A percentile compares a stretch with the other conserved stretches of the same genome.
These are phyloP conservation scores for Orthosia incerta DNA, from an alignment of 2,888 invertebrate species.

Conservation along the genomic window DNA sequence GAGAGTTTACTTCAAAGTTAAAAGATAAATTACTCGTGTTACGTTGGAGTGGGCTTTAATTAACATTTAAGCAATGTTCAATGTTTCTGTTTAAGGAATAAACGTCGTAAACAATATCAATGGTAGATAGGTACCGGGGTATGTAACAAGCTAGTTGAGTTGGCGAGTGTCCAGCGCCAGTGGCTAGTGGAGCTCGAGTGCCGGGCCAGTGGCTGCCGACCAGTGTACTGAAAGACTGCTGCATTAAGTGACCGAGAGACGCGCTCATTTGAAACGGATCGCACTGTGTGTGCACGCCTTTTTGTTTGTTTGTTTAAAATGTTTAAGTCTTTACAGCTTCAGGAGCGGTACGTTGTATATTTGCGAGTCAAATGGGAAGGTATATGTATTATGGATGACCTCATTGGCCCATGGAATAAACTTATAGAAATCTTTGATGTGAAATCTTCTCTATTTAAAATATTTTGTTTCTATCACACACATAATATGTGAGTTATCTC, in stretches of 20 bases:
- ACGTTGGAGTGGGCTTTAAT: slow-evolving; percentile 6
- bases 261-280: slow-evolving; percentile 23
- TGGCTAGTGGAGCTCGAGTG: slow-evolving; percentile 2
- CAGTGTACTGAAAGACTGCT: slow-evolving; percentile 12
- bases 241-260: slow-evolving; percentile 16
- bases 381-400: not conserved
- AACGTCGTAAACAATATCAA: slow-evolving; percentile 19
- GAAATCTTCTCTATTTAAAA: too few relatives aligned
- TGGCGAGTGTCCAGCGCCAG: slow-evolving; percentile 33
- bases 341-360: too few relatives aligned
- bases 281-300: not conserved
- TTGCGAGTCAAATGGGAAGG: too few relatives aligned
- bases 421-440: not conserved
- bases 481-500: too few relatives aligned
- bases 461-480: too few relatives aligned
- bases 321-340: not conserved
- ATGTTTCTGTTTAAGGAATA: slow-evolving; percentile 6
- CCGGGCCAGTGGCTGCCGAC: slow-evolving; percentile 2
- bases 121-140: not conserved
- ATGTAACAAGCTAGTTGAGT: slow-evolving; percentile 16
- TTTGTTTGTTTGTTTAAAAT: slow-evolving; percentile 1
- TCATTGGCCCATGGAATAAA: not conserved
- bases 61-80: slow-evolving; percentile 14
- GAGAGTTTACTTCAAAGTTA: slow-evolving; percentile 25
- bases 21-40: slow-evolving; percentile 26